Evolutionary conservation across 2,113 vertebrate species (phyloP), one percentile per base, ranked within the genome.

Genomic region (Eublepharis macularius): DNA sequence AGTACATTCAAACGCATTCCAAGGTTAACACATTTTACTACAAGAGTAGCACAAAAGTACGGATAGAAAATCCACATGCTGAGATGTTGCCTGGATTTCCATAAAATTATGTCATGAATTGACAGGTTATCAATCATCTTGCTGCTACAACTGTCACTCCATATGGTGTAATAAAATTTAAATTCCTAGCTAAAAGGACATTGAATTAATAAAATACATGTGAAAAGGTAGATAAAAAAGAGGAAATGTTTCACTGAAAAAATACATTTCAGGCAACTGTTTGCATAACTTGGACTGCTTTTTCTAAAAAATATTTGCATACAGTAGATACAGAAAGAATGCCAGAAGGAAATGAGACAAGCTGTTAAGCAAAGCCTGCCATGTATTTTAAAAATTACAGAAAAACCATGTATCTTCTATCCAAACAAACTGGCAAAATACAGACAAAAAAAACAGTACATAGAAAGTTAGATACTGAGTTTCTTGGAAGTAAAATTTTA

Each of bases 11-110:
- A 84, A 41, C 4, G 11, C 10, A 41, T 6, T 6, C 34, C 11
- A 29, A 36, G 26, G 32, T 81, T 81, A 90, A 89, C 2, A 4
- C 5, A 72, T 89, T 95, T 92, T 86, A 65, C 8, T 69, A 12
- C n/a, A 4, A 51, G n/a, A 21, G 4, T n/a, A 57, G n/a, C 68
- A 19, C 26, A 72, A 88, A 36, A 77, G 16, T 9, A 47, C n/a
- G 36, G 45, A 81, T 26, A 0, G 4, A 41, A 32, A 69, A 76
- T 76, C 39, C 45, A n/a, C 39, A 83, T 1, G 45, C 6, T 76
- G 16, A 49, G 0, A 72, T 73, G 34, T 13, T 76, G 14, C 11
- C 74, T 51, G 19, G 82, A 81, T 19, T 17, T 6, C 85, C 39
- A 47, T 0, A 4, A 39, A 43, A 51, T 70, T 47, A 21, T 60